Evolutionary conservation across 1,140 invertebrate species (phyloP), one percentile per base, ranked within the genome.

Genomic region (Propsilocerus akamusi): DNA sequence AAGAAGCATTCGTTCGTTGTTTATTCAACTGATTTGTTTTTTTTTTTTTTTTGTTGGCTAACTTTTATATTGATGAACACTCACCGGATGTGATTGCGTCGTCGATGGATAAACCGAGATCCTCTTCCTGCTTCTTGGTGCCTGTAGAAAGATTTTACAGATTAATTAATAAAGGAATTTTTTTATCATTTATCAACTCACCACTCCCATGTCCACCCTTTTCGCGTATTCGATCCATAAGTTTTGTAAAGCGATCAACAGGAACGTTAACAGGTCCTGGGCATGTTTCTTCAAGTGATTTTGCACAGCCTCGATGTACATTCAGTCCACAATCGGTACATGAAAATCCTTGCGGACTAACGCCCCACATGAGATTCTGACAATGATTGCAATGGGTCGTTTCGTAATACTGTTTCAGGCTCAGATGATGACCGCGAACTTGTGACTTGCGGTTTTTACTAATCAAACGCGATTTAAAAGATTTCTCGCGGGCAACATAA

Each of bases 351-450:
- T 96, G 92, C 51, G 87, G 86, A 56, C 87, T 88, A 50, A 97
- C 83, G 47, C 94, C 94, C 74, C 89, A 91, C 55, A 97, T 84
- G 55, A 93, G 81, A 56, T 81, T 74, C 59, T 89, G 83, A 70
- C 94, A 97, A 68, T 90, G 82, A 72, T 91, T 88, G 65, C 94
- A 98, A 64, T 84, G 80, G 49, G 84, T 90, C 53, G 92, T 82
- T 54, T 81, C 83, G 60, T 80, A 86, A 69, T 95, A 87, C 68
- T 92, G 86, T 62, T 88, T 81, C 53, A 83, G 77, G 54, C 80
- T 77, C 64, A 94, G 89, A 67, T 90, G 81, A 74, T 98, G 94
- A 25, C 91, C 91, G 59, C 84, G 76, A 25, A 84, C 74, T 51
- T 76, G 76, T 53, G 67, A 68, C 61, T 72, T 86, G 68, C 81